These are phyloP conservation scores for Sander lucioperca DNA, from an alignment of 2,113 vertebrate species.

Conservation along the genomic window DNA sequence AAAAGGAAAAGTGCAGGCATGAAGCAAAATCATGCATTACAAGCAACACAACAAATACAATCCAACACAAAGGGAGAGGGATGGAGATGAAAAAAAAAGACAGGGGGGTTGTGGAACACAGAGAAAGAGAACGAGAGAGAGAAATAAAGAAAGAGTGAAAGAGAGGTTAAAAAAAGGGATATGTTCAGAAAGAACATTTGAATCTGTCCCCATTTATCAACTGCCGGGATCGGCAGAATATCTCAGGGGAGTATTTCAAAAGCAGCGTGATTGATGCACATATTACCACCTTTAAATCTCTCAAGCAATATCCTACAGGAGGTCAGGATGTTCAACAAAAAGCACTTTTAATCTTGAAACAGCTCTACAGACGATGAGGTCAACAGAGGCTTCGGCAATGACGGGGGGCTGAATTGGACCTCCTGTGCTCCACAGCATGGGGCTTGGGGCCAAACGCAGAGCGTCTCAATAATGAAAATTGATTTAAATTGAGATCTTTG, in stretches of 20 bases:
- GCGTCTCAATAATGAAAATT: constrained; percentile 72
- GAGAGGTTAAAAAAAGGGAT: constrained; percentile 38
- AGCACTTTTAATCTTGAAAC: constrained; percentile 64
- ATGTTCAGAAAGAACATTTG: constrained; percentile 65
- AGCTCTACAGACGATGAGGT: constrained; percentile 49
- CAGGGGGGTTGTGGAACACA: constrained; percentile 24
- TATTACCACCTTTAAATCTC: constrained; percentile 60
- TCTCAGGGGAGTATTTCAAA: constrained; percentile 60
- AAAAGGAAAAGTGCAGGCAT: constrained; percentile 55
- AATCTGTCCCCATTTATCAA: constrained; percentile 69
- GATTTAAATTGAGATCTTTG: constrained; percentile 78
- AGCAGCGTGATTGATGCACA: constrained; percentile 63
- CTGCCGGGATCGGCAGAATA: constrained; percentile 42
- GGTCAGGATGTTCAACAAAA: constrained; percentile 61
- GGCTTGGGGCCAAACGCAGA: constrained; percentile 14
- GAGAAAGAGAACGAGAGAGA: constrained; percentile 25
- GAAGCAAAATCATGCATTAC: constrained; percentile 75
- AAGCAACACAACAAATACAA: constrained; percentile 67
- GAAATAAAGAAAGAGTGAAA: constrained; percentile 17
- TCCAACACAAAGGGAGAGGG: constrained; percentile 57
- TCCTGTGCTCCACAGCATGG: constrained; percentile 20
- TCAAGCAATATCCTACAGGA: constrained; percentile 52
- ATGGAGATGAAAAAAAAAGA: constrained; percentile 48
- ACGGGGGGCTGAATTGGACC: constrained; percentile 22
- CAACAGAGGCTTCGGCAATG: constrained; percentile 27